These are phyloP conservation scores for Leuciscus waleckii DNA, from an alignment of 2,797 vertebrate genomes.

Conservation along the genomic window DNA sequence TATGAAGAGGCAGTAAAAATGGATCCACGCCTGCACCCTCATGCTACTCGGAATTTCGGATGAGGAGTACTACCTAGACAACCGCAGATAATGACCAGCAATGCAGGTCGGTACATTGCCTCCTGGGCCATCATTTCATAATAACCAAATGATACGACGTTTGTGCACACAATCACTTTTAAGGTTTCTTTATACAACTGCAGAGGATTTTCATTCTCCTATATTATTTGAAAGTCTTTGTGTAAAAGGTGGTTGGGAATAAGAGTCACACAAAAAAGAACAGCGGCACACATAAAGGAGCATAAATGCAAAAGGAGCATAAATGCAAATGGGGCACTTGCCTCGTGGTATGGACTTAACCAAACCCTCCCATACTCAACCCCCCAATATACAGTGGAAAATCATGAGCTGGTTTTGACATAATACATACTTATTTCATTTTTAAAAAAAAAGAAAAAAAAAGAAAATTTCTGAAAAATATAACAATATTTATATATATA, in stretches of 20 bases:
- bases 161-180: slow-evolving; percentile 20
- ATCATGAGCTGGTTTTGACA: no score
- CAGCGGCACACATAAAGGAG: background rate
- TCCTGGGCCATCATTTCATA: slow-evolving; percentile 3
- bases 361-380: background rate
- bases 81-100: slow-evolving; percentile 20
- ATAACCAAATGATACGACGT: background rate
- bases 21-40: slow-evolving; percentile 42
- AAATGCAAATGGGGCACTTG: background rate
- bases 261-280: background rate
- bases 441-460: no score
- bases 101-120: background rate
- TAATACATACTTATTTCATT: no score
- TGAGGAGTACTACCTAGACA: slow-evolving; percentile 32
- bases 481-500: no score
- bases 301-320: background rate
- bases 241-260: background rate
- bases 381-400: background rate
- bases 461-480: no score
- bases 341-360: background rate
- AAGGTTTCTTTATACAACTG: slow-evolving; percentile 5
- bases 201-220: background rate
- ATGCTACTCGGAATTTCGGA: slow-evolving; percentile 54
- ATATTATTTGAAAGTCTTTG: slow-evolving; percentile 10
- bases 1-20: slow-evolving; percentile 58